Conservation (phyloP, 2,888 invertebrate genomes). For the Hymenopus coronatus region DNA sequence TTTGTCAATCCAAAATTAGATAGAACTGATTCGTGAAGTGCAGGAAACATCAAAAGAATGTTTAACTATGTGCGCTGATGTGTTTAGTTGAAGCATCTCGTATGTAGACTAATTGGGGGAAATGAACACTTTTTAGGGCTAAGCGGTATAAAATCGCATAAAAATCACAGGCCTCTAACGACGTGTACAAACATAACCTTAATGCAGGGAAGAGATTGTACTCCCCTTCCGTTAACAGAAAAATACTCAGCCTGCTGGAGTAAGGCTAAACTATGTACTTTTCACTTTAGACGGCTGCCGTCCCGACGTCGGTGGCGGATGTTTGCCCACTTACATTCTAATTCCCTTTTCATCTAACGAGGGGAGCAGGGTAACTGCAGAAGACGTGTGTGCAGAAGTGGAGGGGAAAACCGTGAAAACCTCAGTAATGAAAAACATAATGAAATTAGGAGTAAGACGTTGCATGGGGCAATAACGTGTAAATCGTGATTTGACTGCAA, state of each 20-base stretch:
- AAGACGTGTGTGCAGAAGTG: not conserved
- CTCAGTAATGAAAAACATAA: not conserved
- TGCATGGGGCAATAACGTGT: not conserved
- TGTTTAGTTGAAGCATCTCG: too few species aligned
- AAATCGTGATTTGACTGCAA: not conserved
- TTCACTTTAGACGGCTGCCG: not conserved
- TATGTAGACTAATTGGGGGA: too few species aligned
- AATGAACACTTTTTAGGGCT: too few species aligned
- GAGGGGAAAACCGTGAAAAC: not conserved
- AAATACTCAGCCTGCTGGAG: not conserved
- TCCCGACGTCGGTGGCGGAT: not conserved
- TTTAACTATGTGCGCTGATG: too few species aligned
- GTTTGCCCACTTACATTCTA: conserved; percentile 21
- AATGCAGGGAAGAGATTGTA: not conserved
- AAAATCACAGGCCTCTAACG: too few species aligned
- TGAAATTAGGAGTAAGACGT: not conserved
- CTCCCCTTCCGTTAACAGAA: not conserved
- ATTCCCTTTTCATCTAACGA: conserved; percentile 4
- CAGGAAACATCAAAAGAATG: too few species aligned
- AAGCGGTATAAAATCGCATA: too few species aligned
- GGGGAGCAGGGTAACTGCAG: not conserved
- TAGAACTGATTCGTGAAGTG: too few species aligned
- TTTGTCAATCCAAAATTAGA: too few species aligned
- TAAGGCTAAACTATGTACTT: not conserved
- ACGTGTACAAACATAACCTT: not conserved